These are phyloP conservation scores for Drosophila sulfurigaster DNA, from an alignment of 1,140 invertebrate genomes.

Conservation along the genomic window DNA sequence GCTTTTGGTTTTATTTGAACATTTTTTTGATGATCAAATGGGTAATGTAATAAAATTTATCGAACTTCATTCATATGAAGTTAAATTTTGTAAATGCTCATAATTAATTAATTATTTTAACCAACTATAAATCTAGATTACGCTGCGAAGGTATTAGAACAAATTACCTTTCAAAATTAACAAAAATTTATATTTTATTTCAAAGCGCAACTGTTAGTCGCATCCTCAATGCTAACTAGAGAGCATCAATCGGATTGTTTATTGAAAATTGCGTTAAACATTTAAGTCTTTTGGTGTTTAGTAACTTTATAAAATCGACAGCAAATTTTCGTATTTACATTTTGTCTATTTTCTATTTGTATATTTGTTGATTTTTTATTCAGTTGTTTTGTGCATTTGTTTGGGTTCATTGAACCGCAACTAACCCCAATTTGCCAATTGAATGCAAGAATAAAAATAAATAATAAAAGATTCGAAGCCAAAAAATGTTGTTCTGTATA, in stretches of 20 bases:
- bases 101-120: no score
- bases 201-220: neutral
- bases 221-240: neutral
- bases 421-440: slow-evolving; percentile 65
- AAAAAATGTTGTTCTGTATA: slow-evolving; percentile 29
- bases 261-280: slow-evolving; percentile 21
- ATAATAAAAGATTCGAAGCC: slow-evolving; percentile 13
- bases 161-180: no score
- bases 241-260: neutral
- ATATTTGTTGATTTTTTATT: slow-evolving; percentile 32
- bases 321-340: neutral
- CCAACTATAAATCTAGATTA: no score
- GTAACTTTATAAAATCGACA: slow-evolving; percentile 19
- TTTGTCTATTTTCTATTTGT: slow-evolving; percentile 29
- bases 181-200: neutral
- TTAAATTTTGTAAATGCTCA: no score
- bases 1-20: no score
- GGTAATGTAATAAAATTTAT: no score
- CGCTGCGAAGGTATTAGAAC: no score
- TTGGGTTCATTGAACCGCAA: slow-evolving; percentile 70
- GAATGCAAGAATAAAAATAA: slow-evolving; percentile 38
- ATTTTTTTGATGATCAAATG: no score
- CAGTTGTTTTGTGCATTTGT: slow-evolving; percentile 45
- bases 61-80: no score
- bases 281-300: slow-evolving; percentile 22